Evolutionary conservation across 2,797 vertebrate genomes (phyloP).

Genomic region (Vultur gryphus): DNA sequence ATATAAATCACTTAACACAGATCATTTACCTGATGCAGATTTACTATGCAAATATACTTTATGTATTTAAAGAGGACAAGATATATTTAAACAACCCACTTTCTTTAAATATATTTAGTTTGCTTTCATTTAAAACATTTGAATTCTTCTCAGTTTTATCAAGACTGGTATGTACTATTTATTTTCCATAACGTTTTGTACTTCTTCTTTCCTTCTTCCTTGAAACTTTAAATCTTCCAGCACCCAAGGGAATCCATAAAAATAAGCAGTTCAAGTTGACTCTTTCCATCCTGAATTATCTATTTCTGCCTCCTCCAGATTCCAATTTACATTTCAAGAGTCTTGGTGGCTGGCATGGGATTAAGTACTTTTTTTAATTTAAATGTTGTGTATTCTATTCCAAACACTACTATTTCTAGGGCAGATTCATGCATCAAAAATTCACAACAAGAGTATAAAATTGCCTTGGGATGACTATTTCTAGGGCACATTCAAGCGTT

Average conservation of each 20-base stretch:
- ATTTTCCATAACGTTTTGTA: not conserved
- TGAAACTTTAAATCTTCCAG: not conserved
- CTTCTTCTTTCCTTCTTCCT: not conserved
- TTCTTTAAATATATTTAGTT: not conserved
- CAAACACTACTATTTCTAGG: conserved; percentile 12
- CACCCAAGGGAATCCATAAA: not conserved
- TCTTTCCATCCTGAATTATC: not conserved
- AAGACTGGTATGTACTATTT: not conserved
- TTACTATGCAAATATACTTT: not conserved
- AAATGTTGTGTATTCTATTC: conserved; percentile 37
- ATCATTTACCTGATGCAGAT: not conserved
- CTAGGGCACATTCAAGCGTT: conserved; percentile 44
- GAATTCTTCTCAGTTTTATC: not conserved
- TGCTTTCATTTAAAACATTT: not conserved
- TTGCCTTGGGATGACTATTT: conserved; percentile 51
- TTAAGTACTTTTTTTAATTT: conserved; percentile 32
- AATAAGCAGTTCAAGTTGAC: not conserved
- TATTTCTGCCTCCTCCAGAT: not conserved
- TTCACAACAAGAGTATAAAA: conserved; percentile 51
- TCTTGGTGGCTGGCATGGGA: not conserved
- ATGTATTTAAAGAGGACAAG: not conserved
- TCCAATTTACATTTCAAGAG: conserved; percentile 31
- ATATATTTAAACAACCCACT: not conserved
- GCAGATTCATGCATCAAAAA: conserved; percentile 49
- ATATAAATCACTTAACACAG: not conserved